These are phyloP conservation scores for Aproaerema taeniolella DNA, from an alignment of 2,888 invertebrate genomes.

Conservation along the genomic window DNA sequence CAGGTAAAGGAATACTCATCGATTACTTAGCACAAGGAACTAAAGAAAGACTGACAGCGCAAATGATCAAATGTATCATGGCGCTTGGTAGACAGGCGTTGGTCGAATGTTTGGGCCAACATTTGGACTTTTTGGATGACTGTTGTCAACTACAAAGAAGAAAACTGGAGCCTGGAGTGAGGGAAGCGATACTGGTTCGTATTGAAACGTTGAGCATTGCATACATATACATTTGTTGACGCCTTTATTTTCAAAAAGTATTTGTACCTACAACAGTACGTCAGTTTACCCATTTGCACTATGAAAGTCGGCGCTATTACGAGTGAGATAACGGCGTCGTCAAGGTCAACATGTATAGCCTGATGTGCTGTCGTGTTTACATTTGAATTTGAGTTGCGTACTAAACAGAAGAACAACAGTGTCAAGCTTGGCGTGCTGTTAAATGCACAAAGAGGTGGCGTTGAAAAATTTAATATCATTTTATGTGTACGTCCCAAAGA, in stretches of 20 bases:
- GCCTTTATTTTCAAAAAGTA: background rate
- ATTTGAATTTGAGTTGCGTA: too few relatives aligned
- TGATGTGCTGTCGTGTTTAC: too few relatives aligned
- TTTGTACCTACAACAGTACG: too few relatives aligned
- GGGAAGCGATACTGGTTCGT: constrained; percentile 53
- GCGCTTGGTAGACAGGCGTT: constrained; percentile 60
- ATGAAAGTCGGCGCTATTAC: too few relatives aligned
- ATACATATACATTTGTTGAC: background rate
- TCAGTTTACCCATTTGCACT: too few relatives aligned
- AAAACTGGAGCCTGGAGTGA: constrained; percentile 34
- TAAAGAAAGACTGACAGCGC: constrained; percentile 61
- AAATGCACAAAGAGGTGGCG: too few relatives aligned
- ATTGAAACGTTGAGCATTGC: constrained; percentile 3
- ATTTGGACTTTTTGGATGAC: constrained; percentile 51
- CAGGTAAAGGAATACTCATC: constrained; percentile 66
- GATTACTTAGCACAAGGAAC: constrained; percentile 68
- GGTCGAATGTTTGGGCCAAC: constrained; percentile 52
- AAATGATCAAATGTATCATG: constrained; percentile 63
- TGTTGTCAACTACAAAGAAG: constrained; percentile 33
- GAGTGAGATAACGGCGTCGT: too few relatives aligned
- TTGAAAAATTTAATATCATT: too few relatives aligned
- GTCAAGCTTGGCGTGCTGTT: too few relatives aligned
- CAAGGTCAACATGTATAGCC: too few relatives aligned
- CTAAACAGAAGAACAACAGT: too few relatives aligned
- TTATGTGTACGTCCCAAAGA: too few relatives aligned